Base-by-base conservation (phyloP, 2,113 vertebrate genomes). In the Thalassoma bifasciatum region DNA sequence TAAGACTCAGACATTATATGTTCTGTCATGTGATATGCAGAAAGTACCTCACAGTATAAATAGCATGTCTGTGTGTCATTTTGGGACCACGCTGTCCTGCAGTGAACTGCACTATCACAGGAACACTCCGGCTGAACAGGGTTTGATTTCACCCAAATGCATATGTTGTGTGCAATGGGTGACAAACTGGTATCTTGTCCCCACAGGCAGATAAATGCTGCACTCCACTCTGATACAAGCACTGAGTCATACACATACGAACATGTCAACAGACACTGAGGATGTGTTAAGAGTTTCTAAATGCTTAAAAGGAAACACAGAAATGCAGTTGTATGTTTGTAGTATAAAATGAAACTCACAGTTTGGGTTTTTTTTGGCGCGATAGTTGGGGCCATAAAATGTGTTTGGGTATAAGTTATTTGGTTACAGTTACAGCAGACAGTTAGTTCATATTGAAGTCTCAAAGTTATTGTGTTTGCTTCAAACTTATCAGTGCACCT, bases 31-130 rank as follows among this genome's bases (percentile, higher is more conserved):
- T 82, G 81, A 77, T 72, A 60, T 34, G 17, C 65, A 57, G 42
- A 30, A 79, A 65, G 75, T 74, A 70, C 59, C 66, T 42, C n/a
- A 49, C 0, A 23, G 36, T 82, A 90, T 83, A 75, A 89, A 89
- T 88, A 89, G 80, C 75, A 44, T 10, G 74, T 83, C 78, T 21
- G 46, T 49, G 17, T 80, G 77, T 70, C 69, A 86, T 77, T 86
- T 73, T 77, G 78, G 59, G 65, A 49, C 51, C 19, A 7, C 60
- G 66, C 61, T 86, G 75, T 83, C 83, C 83, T 11, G 26, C 66
- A 53, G 60, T 87, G 82, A 90, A 84, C 85, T 80, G 76, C 52
- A 53, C 77, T 77, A 84, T 79, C 84, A 21, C 46, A 56, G 11
- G 36, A 67, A 85, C 83, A 86, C 88, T 86, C 67, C 46, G 52